Evolutionary conservation across 2,888 invertebrate genomes (phyloP).

Genomic region (Latrodectus elegans): DNA sequence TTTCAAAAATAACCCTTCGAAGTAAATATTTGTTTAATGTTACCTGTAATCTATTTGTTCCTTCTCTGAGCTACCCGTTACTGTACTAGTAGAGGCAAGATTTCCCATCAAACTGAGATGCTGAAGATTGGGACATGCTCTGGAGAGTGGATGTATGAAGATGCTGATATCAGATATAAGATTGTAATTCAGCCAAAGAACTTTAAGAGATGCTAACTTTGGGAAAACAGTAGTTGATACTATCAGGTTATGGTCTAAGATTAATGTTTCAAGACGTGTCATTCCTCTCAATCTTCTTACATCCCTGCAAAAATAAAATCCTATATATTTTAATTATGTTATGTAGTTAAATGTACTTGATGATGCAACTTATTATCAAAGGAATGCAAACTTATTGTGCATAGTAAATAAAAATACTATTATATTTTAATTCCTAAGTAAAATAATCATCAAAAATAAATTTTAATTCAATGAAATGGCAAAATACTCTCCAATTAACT

Average conservation of each 20-base stretch:
- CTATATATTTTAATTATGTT: too few species aligned
- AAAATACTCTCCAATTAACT: too few species aligned
- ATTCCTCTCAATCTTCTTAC: slow-evolving; percentile 84
- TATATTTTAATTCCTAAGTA: too few species aligned
- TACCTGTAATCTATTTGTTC: slow-evolving; percentile 77
- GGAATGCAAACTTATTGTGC: too few species aligned
- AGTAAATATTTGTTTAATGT: neutral
- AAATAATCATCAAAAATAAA: too few species aligned
- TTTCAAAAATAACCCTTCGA: neutral
- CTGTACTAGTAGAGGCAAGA: slow-evolving; percentile 84
- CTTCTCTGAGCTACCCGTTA: slow-evolving; percentile 84
- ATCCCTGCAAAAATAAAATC: slow-evolving; percentile 78
- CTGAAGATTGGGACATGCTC: slow-evolving; percentile 83
- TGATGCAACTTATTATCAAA: too few species aligned
- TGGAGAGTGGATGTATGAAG: slow-evolving; percentile 83
- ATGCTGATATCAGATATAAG: slow-evolving; percentile 80
- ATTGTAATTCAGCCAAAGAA: slow-evolving; percentile 83
- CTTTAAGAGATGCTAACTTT: slow-evolving; percentile 82
- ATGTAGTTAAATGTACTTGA: too few species aligned
- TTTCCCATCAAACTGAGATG: slow-evolving; percentile 91
- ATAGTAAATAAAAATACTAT: too few species aligned
- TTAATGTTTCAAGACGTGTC: slow-evolving; percentile 83
- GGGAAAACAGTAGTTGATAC: slow-evolving; percentile 83
- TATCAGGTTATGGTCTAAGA: slow-evolving; percentile 87
- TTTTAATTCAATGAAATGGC: too few species aligned